phyloP scores from a whole-genome alignment of 1,140 invertebrate species.

The Coboldia fuscipes region DNA sequence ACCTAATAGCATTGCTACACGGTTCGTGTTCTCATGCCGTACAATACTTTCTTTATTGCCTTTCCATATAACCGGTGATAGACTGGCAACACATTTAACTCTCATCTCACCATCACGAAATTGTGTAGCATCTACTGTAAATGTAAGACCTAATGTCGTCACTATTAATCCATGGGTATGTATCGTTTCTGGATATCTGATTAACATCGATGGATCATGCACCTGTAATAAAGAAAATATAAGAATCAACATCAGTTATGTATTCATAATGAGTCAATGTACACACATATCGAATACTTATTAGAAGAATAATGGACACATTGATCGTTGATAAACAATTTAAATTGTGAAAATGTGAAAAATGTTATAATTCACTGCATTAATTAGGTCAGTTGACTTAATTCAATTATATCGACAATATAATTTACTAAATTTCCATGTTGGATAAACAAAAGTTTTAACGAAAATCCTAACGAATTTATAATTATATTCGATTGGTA shows the following conservation, averaged over 20 bases:
- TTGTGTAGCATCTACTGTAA: slow-evolving; percentile 25
- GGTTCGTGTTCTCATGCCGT: slow-evolving; percentile 26
- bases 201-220: slow-evolving; percentile 21
- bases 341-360: no score
- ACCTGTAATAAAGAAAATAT: slow-evolving; percentile 27
- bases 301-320: no score
- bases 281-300: neutral
- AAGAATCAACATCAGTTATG: no score
- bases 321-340: no score
- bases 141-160: slow-evolving; percentile 26
- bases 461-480: no score
- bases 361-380: no score
- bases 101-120: slow-evolving; percentile 30
- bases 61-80: slow-evolving; percentile 31
- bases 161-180: slow-evolving; percentile 31
- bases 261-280: neutral
- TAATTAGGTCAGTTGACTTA: no score
- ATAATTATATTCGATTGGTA: no score
- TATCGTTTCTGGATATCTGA: slow-evolving; percentile 23
- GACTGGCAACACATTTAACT: slow-evolving; percentile 32
- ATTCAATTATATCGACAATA: no score
- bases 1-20: slow-evolving; percentile 33
- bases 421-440: no score
- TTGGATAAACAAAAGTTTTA: no score
- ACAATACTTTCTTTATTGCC: slow-evolving; percentile 29